These are phyloP conservation scores for Eumacrocentrus americanus DNA, from an alignment of 2,888 invertebrate genomes.

Conservation along the genomic window DNA sequence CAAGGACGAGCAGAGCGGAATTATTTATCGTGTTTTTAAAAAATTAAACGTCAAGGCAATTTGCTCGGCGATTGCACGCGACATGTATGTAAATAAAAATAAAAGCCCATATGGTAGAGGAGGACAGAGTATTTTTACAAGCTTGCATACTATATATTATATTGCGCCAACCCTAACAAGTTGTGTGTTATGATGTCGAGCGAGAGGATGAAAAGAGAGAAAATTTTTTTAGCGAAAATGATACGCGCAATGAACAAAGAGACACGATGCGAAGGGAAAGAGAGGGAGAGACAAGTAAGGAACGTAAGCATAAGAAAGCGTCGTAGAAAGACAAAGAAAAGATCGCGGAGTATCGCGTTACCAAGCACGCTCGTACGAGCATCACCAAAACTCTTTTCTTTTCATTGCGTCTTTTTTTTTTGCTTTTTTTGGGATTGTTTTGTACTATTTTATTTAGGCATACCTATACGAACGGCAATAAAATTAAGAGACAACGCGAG, in stretches of 20 bases:
- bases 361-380: conserved; percentile 23
- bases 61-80: not conserved
- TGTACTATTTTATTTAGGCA: conserved; percentile 1
- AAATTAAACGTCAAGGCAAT: not conserved
- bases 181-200: conserved; percentile 3
- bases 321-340: conserved; percentile 14
- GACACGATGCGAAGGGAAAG: conserved; percentile 25
- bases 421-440: not conserved
- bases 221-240: not conserved
- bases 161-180: no score
- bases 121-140: not conserved
- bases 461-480: conserved; percentile 38
- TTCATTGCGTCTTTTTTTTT: conserved; percentile 11
- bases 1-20: no score
- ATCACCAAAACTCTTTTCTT: no score
- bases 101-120: not conserved
- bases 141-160: not conserved
- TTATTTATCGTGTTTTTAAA: not conserved
- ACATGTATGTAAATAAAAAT: not conserved
- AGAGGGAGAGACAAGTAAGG: no score
- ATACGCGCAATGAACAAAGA: conserved; percentile 7
- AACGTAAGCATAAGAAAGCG: conserved; percentile 28
- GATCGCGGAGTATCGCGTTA: conserved; percentile 38
- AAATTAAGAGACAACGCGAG: conserved; percentile 43
- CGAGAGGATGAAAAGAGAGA: conserved; percentile 17